Percentiles rank a stretch among this genome's conserved stretches.
These are phyloP conservation scores for Tachycineta bicolor DNA, from an alignment of 2,113 vertebrate species.

Conservation along the genomic window DNA sequence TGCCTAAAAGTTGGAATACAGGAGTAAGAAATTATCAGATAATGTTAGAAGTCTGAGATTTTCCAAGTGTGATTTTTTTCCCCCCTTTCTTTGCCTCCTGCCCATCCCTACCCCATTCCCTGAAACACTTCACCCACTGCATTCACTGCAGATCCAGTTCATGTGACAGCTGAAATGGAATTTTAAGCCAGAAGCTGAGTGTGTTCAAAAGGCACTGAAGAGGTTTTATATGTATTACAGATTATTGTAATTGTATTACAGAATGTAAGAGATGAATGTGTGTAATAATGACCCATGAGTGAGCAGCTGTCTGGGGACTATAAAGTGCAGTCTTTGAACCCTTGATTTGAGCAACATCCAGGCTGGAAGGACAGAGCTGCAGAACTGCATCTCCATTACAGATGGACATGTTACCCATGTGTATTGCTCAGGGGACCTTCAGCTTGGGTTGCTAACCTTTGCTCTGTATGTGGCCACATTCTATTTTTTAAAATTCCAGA, in stretches of 20 bases:
- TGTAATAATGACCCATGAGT: neutral
- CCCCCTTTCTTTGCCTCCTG: neutral
- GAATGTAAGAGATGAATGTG: neutral
- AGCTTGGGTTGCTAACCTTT: neutral
- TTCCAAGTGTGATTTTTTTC: neutral
- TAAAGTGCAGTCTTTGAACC: neutral
- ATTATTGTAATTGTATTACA: no score
- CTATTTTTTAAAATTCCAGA: neutral
- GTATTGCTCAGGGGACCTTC: neutral
- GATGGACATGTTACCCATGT: neutral
- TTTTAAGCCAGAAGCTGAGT: neutral
- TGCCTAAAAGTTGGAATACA: neutral
- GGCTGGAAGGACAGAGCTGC: neutral
- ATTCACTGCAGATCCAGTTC: neutral
- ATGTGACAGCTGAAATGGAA: neutral
- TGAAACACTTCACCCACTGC: neutral
- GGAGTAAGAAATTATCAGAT: neutral
- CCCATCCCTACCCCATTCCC: accelerated
- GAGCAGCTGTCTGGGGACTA: neutral
- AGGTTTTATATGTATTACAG: neutral
- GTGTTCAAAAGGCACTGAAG: neutral
- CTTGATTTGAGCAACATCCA: neutral
- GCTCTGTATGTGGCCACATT: neutral
- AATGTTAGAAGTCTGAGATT: neutral
- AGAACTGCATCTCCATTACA: neutral